phyloP scores from a whole-genome alignment of 2,888 invertebrate genomes.

The Lycia hirtaria region DNA sequence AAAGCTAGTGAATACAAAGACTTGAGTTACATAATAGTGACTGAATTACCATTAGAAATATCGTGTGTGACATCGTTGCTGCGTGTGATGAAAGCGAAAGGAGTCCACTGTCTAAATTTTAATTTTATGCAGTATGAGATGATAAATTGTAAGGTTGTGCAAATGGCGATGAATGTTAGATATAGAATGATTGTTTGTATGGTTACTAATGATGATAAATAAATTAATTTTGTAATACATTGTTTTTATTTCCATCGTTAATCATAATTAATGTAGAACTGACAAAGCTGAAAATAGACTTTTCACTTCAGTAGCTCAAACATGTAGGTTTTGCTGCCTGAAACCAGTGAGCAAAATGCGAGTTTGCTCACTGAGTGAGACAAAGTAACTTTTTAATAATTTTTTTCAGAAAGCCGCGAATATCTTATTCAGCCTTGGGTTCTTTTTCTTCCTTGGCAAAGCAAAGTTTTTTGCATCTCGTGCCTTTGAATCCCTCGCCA shows the following conservation, averaged over 20 bases:
- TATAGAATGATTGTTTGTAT: conserved; percentile 59
- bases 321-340: too few relatives aligned
- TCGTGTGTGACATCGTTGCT: conserved; percentile 54
- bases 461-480: too few relatives aligned
- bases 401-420: too few relatives aligned
- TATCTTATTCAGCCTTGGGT: too few relatives aligned
- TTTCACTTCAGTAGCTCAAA: too few relatives aligned
- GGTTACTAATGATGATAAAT: conserved; percentile 57
- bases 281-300: neutral
- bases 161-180: conserved; percentile 50
- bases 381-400: too few relatives aligned
- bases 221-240: conserved; percentile 72
- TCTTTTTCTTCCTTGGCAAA: too few relatives aligned
- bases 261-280: neutral
- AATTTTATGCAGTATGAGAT: conserved; percentile 50
- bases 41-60: conserved; percentile 59
- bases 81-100: conserved; percentile 58
- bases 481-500: too few relatives aligned
- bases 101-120: conserved; percentile 68
- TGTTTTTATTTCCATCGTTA: conserved; percentile 40
- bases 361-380: too few relatives aligned
- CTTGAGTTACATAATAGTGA: conserved; percentile 77
- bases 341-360: too few relatives aligned
- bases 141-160: conserved; percentile 58
- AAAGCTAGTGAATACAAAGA: conserved; percentile 78